Conservation (phyloP, 2,888 invertebrate genomes). For the Acanthosepion lycidas region DNA sequence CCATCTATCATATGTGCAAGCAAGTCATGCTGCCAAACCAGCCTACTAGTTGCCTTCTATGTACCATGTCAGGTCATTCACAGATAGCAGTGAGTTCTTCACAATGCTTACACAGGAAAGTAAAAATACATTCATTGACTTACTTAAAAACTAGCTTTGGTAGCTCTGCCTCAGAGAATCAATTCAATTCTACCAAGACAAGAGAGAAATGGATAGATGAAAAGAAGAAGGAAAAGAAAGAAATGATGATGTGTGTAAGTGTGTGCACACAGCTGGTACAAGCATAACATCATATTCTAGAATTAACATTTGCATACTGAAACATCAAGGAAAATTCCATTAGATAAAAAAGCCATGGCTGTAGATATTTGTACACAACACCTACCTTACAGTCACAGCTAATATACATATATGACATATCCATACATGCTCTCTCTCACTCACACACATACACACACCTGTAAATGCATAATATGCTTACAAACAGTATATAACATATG, state of each 20-base stretch:
- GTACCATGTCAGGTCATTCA: constrained; percentile 33
- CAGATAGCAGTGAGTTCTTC: constrained; percentile 12
- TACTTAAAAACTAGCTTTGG: constrained; percentile 18
- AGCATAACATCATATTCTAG: neutral
- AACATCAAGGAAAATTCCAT: constrained; percentile 33
- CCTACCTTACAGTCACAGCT: neutral
- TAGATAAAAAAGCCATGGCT: neutral
- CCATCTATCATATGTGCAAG: neutral
- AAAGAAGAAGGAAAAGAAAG: constrained; percentile 7
- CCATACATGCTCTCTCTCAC: neutral
- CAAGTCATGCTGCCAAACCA: neutral
- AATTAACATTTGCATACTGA: constrained; percentile 33
- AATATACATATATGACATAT: neutral
- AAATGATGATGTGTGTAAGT: neutral
- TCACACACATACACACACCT: neutral
- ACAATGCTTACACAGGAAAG: constrained; percentile 33
- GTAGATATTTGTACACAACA: neutral
- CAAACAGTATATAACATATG: neutral
- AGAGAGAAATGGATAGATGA: neutral
- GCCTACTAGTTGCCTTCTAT: neutral
- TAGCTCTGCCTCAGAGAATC: constrained; percentile 7
- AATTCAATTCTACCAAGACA: constrained; percentile 33
- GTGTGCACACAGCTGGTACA: neutral
- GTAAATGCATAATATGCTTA: neutral
- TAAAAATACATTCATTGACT: constrained; percentile 13